Base-by-base conservation (phyloP, 2,888 invertebrate genomes). In the Penaeus monodon region DNA sequence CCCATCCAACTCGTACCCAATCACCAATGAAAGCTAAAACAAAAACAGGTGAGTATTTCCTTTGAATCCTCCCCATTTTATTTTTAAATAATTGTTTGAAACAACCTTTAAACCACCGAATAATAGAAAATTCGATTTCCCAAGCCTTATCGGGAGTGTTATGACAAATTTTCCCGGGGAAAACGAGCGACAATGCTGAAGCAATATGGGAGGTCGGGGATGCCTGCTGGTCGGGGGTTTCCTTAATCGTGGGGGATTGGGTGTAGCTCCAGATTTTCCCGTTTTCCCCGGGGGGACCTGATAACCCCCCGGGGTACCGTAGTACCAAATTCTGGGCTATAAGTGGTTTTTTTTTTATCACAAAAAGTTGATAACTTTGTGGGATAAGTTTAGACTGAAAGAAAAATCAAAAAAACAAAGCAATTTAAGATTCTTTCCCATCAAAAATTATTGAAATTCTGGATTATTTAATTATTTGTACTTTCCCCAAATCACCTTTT, bases 1-100 rank as follows among this genome's bases (percentile, higher is more conserved):
- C 96, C 95, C 93, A 97, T 92, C 97, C 97, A 97, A 96, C 95
- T 96, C 96, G 90, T 94, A 96, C n/a, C 95, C 95, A 93, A 90
- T 96, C 95, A 4, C 94, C 7, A 96, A 92, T 27, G 94, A 91
- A 93, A 0, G 91, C 93, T 92, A 82, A 38, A n/a, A 6, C 12
- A 76, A n/a, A 76, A 33, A 22, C 20, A 38, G 17, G 57, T 57
- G 57, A 57, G 17, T 57, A 20, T 17, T 57, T 57, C 57, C 17
- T 20, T 4, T 57, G 57, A 57, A 17, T 17, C 57, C 57, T 2
- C 17, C 17, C 17, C 57, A 14, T 57, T 57, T 57, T 49, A 14
- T 57, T 17, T 0, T 20, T 2, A 0, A 10, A 68, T 68, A 68
- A n/a, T 29, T 24, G 17, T 68, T 29, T 1, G 14, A 17, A 14